phyloP scores from a whole-genome alignment of 2,113 vertebrate genomes.

The Prunella fulvescens region DNA sequence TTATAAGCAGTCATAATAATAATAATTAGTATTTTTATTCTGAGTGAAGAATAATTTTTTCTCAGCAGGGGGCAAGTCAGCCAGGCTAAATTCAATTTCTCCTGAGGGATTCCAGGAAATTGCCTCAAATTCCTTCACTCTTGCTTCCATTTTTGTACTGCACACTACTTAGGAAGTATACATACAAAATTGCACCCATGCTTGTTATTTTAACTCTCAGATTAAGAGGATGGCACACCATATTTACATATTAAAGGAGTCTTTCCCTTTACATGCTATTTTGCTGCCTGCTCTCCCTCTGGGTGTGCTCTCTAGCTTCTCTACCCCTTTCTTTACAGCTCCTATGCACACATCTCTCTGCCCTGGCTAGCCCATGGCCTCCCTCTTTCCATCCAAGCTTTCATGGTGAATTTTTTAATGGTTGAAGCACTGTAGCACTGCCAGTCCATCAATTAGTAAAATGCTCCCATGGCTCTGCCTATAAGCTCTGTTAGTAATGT shows the following conservation, averaged over 20 bases:
- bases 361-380: neutral
- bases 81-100: neutral
- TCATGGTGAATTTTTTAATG: neutral
- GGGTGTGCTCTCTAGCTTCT: neutral
- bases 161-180: neutral
- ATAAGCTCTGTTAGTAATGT: neutral
- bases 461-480: neutral
- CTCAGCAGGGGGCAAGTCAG: neutral
- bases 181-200: neutral
- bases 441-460: neutral
- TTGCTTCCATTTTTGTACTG: neutral
- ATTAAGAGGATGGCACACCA: neutral
- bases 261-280: neutral
- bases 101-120: neutral
- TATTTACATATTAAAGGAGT: neutral
- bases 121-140: neutral
- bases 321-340: neutral
- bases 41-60: constrained; percentile 10
- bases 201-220: neutral
- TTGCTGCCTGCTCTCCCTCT: neutral
- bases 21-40: constrained; percentile 35
- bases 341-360: neutral
- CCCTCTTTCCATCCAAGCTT: neutral
- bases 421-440: neutral
- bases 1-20: constrained; percentile 4